phyloP scores from a whole-genome alignment of 1,140 invertebrate genomes.

The Drosophila kepulauana region DNA sequence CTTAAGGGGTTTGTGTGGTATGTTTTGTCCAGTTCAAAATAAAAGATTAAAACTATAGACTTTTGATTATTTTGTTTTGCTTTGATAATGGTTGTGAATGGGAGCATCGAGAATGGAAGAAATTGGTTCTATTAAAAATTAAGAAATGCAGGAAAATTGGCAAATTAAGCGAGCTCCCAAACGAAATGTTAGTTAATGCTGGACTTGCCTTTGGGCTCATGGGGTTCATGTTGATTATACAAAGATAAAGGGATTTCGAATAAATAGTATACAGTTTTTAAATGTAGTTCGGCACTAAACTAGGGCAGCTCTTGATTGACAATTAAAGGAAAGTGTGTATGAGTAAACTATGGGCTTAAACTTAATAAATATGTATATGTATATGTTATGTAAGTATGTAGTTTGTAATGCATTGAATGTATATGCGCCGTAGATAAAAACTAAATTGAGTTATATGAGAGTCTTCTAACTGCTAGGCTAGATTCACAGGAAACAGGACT shows the following conservation, averaged over 20 bases:
- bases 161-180: conserved; percentile 21
- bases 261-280: conserved; percentile 35
- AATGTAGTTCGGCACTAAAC: conserved; percentile 54
- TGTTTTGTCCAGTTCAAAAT: conserved; percentile 30
- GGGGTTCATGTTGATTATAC: conserved; percentile 20
- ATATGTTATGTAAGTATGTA: conserved; percentile 12
- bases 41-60: conserved; percentile 35
- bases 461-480: conserved; percentile 73
- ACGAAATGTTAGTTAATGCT: conserved; percentile 44
- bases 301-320: conserved; percentile 56
- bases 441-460: conserved; percentile 71
- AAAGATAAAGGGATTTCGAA: conserved; percentile 26
- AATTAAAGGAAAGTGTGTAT: conserved; percentile 35
- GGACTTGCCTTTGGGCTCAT: conserved; percentile 43
- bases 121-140: conserved; percentile 31
- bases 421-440: conserved; percentile 60
- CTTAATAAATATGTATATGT: conserved; percentile 36
- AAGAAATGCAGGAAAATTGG: conserved; percentile 28
- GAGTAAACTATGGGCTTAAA: conserved; percentile 45
- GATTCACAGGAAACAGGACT: conserved; percentile 82
- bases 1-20: conserved; percentile 29
- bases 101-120: conserved; percentile 23
- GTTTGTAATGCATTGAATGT: conserved; percentile 38
- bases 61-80: conserved; percentile 8
- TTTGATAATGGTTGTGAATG: conserved; percentile 14